Conservation (phyloP, 2,888 invertebrate species). For the Beris chalybata region DNA sequence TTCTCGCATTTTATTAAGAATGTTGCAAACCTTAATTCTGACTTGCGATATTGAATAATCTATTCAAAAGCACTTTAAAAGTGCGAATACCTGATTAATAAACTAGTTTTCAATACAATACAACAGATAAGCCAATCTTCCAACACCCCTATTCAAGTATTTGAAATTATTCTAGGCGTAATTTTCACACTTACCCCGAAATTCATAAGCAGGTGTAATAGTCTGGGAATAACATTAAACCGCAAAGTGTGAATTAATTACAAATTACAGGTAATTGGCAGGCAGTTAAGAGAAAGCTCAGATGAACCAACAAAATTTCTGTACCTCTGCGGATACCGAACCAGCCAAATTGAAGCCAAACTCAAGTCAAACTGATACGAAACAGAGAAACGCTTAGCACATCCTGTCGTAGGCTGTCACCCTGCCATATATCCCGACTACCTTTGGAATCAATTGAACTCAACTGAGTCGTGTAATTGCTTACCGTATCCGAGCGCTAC, state of each 20-base stretch:
- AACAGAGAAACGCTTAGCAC: conserved; percentile 33
- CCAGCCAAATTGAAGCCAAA: conserved; percentile 19
- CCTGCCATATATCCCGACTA: conserved; percentile 31
- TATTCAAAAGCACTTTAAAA: too few relatives aligned
- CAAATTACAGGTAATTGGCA: conserved; percentile 39
- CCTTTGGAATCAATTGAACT: conserved; percentile 38
- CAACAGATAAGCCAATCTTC: too few relatives aligned
- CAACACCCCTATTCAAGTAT: too few relatives aligned
- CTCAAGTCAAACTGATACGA: conserved; percentile 11
- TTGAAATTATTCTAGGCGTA: neutral
- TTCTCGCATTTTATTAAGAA: too few relatives aligned
- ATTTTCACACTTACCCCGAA: conserved; percentile 11
- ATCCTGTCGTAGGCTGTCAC: conserved; percentile 27
- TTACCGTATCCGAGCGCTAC: conserved; percentile 35
- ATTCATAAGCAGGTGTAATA: conserved; percentile 14
- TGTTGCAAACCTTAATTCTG: too few relatives aligned
- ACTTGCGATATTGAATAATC: too few relatives aligned
- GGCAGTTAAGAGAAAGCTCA: conserved; percentile 31
- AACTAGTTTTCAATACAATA: too few relatives aligned
- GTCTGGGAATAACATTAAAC: conserved; percentile 28
- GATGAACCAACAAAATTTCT: conserved; percentile 23
- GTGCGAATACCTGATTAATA: too few relatives aligned
- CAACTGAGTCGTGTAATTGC: conserved; percentile 40
- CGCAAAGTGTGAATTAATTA: conserved; percentile 40
- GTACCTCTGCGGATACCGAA: neutral